Evolutionary conservation across 2,888 invertebrate species (phyloP), one percentile per base, ranked within the genome.

Genomic region (Lasioglossum figueresi): DNA sequence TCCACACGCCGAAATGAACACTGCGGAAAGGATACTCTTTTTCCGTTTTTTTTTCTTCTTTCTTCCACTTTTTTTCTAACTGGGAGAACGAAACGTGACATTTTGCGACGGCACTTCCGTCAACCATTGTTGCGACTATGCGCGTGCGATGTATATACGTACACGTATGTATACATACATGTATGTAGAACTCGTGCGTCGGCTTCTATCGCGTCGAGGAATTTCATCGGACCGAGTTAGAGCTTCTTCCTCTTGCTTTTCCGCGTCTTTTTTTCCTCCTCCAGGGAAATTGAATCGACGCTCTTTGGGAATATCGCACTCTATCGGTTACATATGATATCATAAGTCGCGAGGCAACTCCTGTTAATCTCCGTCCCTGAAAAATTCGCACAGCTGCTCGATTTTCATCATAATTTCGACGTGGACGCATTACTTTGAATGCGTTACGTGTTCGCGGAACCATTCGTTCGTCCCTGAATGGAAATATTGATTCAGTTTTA

Each of bases 171-270:
- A 27, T 4, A n/a, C n/a, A n/a, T n/a, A 56, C 23, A n/a, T 27
- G 4, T 27, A 59, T 31, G 31, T 63, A 16, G 31, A 31, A 14
- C 63, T 63, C 66, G 19, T 66, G 66, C 66, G 66, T 66, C 66
- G 66, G 31, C 34, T 8, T 23, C 31, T 34, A 34, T 66, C 23
- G 66, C 66, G 66, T 23, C 23, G 63, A 63, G 63, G 63, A 34
- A 76, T 76, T 76, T 76, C 63, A 76, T 76, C 76, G 66, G 63
- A 76, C 76, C 31, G 31, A 63, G 63, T 63, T 63, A 63, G 66
- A 34, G 66, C 66, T 34, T 34, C 34, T 19, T 66, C 66, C 66
- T 19, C 66, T 34, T 3, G 66, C 31, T 66, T 31, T 6, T 66
- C 23, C 8, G 8, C 34, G 31, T 66, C 23, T 3, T 66, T 34